Base-by-base conservation (phyloP, 2,888 invertebrate genomes). In the Toxonevra muliebris region DNA sequence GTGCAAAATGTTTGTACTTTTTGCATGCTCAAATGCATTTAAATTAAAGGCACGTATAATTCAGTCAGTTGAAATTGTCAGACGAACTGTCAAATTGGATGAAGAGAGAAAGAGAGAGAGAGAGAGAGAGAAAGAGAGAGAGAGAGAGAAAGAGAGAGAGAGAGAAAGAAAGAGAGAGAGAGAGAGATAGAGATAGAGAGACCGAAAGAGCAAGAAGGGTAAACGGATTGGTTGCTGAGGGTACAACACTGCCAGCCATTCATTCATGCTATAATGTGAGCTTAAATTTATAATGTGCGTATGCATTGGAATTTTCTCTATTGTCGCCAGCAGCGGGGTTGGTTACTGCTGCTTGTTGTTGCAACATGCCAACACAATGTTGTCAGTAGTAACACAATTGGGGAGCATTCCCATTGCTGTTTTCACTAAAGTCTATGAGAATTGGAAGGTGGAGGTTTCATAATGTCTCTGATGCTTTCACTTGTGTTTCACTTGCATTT, bases 21-120 rank as follows among this genome's bases (percentile, higher is more conserved):
- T 53, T 30, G 66, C 60, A 66, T 57, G 61, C 66, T 41, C 48
- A 66, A 66, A 79, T 79, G 80, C 77, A 79, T 74, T 74, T 72
- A 78, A 79, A 80, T 80, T 79, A 80, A 73, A 72, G 64, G 73
- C 67, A 68, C 71, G 66, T 70, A 75, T n/a, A 4, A 30, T 30
- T 30, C 74, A 55, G 72, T 74, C 40, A 41, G 55, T n/a, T 55
- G 30, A 30, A 30, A 30, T 30, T 30, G 30, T 30, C 30, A 30
- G 30, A 30, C 30, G 30, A 30, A 30, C 7, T 30, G 30, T 30
- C 30, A 30, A 30, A 48, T n/a, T 5, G 20, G 12, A 61, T 52
- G 41, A 11, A n/a, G 43, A 42, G 19, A 53, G 40, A 15, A 53
- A 8, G 15, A 53, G n/a, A n/a, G n/a, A n/a, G n/a, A n/a, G n/a